Conservation (phyloP, 2,113 vertebrate species). For the Grammomys dolichurus region DNA sequence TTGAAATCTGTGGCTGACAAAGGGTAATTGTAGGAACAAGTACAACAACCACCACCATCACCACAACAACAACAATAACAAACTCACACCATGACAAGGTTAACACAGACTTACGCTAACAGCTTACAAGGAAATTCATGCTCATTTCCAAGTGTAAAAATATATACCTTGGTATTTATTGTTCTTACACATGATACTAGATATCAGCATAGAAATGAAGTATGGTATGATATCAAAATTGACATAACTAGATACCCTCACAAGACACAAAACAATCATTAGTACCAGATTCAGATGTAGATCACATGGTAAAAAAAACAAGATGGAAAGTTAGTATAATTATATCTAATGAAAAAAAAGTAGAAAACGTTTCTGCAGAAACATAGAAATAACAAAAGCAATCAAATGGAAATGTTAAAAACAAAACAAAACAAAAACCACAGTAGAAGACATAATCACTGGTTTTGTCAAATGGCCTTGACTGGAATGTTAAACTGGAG, state of each 20-base stretch:
- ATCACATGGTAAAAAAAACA: background rate
- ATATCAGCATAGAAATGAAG: background rate
- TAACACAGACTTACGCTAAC: conserved; percentile 22
- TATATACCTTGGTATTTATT: conserved; percentile 8
- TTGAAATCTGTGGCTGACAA: background rate
- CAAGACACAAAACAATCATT: background rate
- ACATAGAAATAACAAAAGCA: background rate
- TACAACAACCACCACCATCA: no score
- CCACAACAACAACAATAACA: background rate
- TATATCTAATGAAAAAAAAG: background rate
- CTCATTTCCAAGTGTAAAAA: background rate
- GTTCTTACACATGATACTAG: background rate
- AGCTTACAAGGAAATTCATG: background rate
- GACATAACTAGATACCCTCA: background rate
- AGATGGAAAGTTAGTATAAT: background rate
- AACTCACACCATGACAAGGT: background rate
- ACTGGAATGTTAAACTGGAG: background rate
- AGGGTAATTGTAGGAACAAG: background rate
- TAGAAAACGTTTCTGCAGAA: background rate
- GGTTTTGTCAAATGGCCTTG: background rate
- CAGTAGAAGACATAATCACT: background rate
- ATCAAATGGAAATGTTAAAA: background rate
- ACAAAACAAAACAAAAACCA: background rate
- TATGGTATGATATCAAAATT: background rate
- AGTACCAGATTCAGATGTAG: conserved; percentile 2